Conservation (phyloP, 2,888 invertebrate species). For the Ctena decussata region DNA sequence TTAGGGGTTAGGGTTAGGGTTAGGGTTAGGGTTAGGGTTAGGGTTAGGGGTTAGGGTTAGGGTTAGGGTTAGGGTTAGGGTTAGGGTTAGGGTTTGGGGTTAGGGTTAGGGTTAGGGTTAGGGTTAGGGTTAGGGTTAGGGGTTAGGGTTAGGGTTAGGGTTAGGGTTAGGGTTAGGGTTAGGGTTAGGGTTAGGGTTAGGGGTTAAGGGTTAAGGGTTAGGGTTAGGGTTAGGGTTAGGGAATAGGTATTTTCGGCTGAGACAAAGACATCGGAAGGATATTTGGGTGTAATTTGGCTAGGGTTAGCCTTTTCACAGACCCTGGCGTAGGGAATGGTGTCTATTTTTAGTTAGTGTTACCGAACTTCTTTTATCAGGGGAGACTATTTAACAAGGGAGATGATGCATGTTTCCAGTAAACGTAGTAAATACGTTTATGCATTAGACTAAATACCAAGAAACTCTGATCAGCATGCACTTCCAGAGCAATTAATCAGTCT, state of each 20-base stretch:
- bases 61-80: slow-evolving; percentile 61
- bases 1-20: slow-evolving; percentile 43
- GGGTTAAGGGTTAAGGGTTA: slow-evolving; percentile 47
- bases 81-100: slow-evolving; percentile 63
- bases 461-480: too few relatives aligned
- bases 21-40: slow-evolving; percentile 36
- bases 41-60: slow-evolving; percentile 53
- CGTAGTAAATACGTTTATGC: too few relatives aligned
- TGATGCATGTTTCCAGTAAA: too few relatives aligned
- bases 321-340: too few relatives aligned
- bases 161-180: slow-evolving; percentile 61
- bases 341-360: too few relatives aligned
- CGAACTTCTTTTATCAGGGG: too few relatives aligned
- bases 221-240: slow-evolving; percentile 63
- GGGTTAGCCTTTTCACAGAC: slow-evolving; percentile 66
- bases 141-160: slow-evolving; percentile 60
- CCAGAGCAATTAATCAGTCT: too few relatives aligned
- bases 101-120: slow-evolving; percentile 58
- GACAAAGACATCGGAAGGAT: too few relatives aligned
- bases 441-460: too few relatives aligned
- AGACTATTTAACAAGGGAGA: too few relatives aligned
- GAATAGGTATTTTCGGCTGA: too few relatives aligned
- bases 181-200: slow-evolving; percentile 55
- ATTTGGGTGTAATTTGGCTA: slow-evolving; percentile 53
- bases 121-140: slow-evolving; percentile 56